A percentile compares a stretch with the other conserved stretches of the same genome.
phyloP scores from a whole-genome alignment of 2,113 vertebrate genomes.

The Brachyistius frenatus region DNA sequence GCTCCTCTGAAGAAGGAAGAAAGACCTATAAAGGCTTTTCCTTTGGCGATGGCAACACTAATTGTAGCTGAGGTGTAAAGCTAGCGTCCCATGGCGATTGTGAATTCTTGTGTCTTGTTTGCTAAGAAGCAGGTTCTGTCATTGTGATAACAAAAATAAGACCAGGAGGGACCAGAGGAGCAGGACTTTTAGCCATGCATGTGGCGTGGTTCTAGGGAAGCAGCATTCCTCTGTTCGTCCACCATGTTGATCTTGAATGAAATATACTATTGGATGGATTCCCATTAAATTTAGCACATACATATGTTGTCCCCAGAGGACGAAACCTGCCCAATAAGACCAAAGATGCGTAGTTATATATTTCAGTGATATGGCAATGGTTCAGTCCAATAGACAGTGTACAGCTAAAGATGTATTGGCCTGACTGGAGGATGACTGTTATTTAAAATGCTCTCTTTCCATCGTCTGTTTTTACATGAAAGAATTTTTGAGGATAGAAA shows the following conservation, averaged over 20 bases:
- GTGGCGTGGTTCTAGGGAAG: neutral
- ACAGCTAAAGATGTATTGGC: neutral
- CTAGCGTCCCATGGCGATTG: constrained; percentile 55
- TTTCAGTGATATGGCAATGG: neutral
- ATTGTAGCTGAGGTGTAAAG: constrained; percentile 60
- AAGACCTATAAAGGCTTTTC: constrained; percentile 48
- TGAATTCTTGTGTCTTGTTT: constrained; percentile 48
- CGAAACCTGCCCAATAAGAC: neutral
- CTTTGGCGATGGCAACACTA: constrained; percentile 31
- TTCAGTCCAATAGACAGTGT: neutral
- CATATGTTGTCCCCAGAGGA: neutral
- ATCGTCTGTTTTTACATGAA: neutral
- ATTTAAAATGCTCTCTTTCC: neutral
- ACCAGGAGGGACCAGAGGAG: constrained; percentile 35
- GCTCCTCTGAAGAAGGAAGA: constrained; percentile 69
- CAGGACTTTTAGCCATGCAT: constrained; percentile 7
- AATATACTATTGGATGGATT: neutral
- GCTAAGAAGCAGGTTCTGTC: constrained; percentile 23
- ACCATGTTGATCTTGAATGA: neutral
- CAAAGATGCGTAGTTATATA: neutral
- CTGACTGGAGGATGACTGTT: neutral
- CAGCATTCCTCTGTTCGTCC: neutral
- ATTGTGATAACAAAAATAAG: constrained; percentile 40
- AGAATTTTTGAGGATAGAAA: neutral
- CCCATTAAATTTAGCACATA: neutral